phyloP scores from a whole-genome alignment of 2,888 invertebrate species.

The Aspidiotus rigidus region DNA sequence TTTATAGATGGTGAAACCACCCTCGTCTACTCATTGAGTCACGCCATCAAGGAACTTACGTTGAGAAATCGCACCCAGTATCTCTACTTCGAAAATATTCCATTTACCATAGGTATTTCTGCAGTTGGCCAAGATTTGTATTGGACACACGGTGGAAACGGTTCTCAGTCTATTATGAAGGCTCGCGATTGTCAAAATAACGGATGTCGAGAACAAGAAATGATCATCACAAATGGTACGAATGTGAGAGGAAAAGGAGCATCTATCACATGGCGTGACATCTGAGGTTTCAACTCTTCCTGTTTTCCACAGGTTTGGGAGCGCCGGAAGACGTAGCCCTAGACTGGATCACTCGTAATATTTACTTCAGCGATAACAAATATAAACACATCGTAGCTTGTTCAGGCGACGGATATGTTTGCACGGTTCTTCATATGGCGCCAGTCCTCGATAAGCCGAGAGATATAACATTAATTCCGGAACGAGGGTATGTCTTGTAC shows the following conservation, averaged over 20 bases:
- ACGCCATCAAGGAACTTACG: slow-evolving; percentile 56
- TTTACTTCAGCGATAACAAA: slow-evolving; percentile 70
- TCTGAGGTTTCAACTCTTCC: background rate
- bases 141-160: slow-evolving; percentile 65
- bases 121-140: slow-evolving; percentile 62
- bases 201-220: slow-evolving; percentile 54
- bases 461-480: slow-evolving; percentile 60
- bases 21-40: slow-evolving; percentile 58
- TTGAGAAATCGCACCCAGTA: slow-evolving; percentile 48
- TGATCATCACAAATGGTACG: slow-evolving; percentile 45
- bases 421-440: slow-evolving; percentile 54
- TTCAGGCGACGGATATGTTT: slow-evolving; percentile 55
- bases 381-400: slow-evolving; percentile 66
- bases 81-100: slow-evolving; percentile 46
- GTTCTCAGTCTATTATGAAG: slow-evolving; percentile 61
- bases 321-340: slow-evolving; percentile 65
- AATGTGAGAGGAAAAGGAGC: background rate
- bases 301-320: slow-evolving; percentile 49
- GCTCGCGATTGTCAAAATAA: slow-evolving; percentile 44
- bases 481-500: slow-evolving; percentile 50
- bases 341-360: slow-evolving; percentile 68
- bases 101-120: slow-evolving; percentile 58
- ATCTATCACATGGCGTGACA: background rate
- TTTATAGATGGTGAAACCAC: slow-evolving; percentile 54
- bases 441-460: slow-evolving; percentile 54